Evolutionary conservation across 2,888 invertebrate species (phyloP), one percentile per base, ranked within the genome.

Genomic region (Nomada fabriciana): DNA sequence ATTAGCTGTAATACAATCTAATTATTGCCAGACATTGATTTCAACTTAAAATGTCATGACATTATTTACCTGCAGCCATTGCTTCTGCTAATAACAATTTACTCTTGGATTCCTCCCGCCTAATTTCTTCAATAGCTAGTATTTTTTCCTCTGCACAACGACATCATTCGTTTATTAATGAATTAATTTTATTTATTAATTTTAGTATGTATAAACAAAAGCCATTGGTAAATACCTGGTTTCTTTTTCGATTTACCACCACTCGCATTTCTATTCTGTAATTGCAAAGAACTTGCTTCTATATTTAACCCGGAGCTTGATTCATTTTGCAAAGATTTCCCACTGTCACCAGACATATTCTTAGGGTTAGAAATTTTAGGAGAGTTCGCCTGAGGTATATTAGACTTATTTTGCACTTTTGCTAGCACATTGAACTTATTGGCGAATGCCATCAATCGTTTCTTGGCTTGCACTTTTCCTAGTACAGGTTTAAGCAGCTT

Each of bases 381-480:
- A 18, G 83, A 68, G 18, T 82, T 74, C 4, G 18, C n/a, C 23
- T 87, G 84, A 57, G 77, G 59, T 13, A 75, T 10, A 59, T 52
- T 71, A 13, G 79, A 63, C 47, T 86, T 88, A 67, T 70, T 76
- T 11, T 82, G 78, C n/a, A 90, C 82, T 88, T 93, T 93, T 42
- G 91, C 85, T 53, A 91, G 72, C 11, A 90, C 84, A 72, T 89
- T 91, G 65, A 92, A 93, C 69, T 92, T 92, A 83, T 93, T 94
- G 9, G 93, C 94, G 83, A 94, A 94, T 71, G 94, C 94, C 94
- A 94, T 93, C 23, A 94, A 88, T 61, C 94, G 89, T 67, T 94
- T 93, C 82, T 94, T 94, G 0, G 94, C 94, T 86, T 94, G 93
- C 36, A 92, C 84, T 87, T 93, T 94, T 25, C 94, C 94, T 76